Conservation (phyloP, 1,140 invertebrate genomes). For the Trichogramma pretiosum region DNA sequence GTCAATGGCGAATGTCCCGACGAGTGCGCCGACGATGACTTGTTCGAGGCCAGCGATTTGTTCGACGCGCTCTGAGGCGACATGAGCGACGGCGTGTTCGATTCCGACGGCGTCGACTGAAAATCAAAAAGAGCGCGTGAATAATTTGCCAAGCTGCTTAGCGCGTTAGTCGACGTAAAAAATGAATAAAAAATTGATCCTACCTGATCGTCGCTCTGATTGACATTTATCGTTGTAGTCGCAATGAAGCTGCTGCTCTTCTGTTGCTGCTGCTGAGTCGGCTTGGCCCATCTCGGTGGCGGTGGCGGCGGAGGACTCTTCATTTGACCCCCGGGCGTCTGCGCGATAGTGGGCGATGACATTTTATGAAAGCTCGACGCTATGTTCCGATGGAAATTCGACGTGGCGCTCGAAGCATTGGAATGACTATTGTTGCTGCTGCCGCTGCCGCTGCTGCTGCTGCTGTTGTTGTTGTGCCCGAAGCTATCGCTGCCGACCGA, state of each 20-base stretch:
- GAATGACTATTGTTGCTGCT: too few species aligned
- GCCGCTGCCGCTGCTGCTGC: conserved; percentile 29
- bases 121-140: background rate
- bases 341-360: conserved; percentile 27
- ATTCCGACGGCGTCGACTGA: conserved; percentile 35
- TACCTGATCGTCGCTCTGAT: conserved; percentile 39
- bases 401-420: conserved; percentile 19
- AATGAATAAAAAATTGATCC: background rate
- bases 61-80: conserved; percentile 38
- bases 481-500: conserved; percentile 27
- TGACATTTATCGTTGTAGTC: conserved; percentile 71
- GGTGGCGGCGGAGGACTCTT: conserved; percentile 61
- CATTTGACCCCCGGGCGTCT: conserved; percentile 24
- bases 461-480: conserved; percentile 24
- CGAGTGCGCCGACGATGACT: conserved; percentile 25
- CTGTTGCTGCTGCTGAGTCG: conserved; percentile 35
- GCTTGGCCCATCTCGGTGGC: conserved; percentile 51
- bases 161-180: background rate
- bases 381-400: conserved; percentile 36
- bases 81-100: conserved; percentile 31
- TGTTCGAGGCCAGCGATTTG: conserved; percentile 35
- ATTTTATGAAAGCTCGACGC: conserved; percentile 31
- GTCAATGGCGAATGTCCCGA: conserved; percentile 29
- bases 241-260: conserved; percentile 62
- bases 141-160: background rate